phyloP scores from a whole-genome alignment of 2,797 vertebrate genomes.

The Phaenicophaeus curvirostris region DNA sequence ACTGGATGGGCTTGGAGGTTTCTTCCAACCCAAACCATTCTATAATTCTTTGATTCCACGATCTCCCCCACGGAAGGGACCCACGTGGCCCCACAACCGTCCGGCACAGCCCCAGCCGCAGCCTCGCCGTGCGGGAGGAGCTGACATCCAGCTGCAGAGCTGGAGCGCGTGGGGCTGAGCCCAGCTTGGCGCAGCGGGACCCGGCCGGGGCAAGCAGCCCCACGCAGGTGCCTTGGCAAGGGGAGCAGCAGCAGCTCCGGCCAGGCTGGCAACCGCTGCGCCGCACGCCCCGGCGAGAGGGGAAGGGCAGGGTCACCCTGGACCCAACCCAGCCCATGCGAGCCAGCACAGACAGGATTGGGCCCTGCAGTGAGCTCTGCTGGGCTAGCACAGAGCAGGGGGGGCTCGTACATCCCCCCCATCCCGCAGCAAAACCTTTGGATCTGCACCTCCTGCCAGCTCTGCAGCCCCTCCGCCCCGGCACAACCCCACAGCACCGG shows the following conservation, averaged over 20 bases:
- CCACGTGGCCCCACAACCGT: not conserved
- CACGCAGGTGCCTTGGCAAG: conserved; percentile 41
- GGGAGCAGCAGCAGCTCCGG: not conserved
- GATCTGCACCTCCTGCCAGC: not conserved
- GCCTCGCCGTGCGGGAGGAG: not conserved
- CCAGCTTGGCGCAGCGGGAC: not conserved
- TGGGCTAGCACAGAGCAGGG: accelerated
- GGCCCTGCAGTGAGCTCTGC: not conserved
- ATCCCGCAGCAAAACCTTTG: accelerated
- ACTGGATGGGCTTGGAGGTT: no score
- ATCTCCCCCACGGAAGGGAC: not conserved
- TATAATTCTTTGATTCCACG: no score
- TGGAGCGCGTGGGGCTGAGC: not conserved
- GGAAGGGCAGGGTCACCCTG: conserved; percentile 12
- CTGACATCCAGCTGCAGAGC: not conserved
- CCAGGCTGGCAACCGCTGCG: not conserved
- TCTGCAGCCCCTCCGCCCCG: accelerated
- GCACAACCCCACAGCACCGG: not conserved
- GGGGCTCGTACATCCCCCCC: not conserved
- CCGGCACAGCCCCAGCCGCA: not conserved
- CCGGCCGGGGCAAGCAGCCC: not conserved
- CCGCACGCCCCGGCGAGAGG: not conserved
- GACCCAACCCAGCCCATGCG: not conserved
- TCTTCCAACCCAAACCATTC: no score
- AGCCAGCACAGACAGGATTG: not conserved